phyloP scores from a whole-genome alignment of 2,797 vertebrate species.

The Balearica regulorum region DNA sequence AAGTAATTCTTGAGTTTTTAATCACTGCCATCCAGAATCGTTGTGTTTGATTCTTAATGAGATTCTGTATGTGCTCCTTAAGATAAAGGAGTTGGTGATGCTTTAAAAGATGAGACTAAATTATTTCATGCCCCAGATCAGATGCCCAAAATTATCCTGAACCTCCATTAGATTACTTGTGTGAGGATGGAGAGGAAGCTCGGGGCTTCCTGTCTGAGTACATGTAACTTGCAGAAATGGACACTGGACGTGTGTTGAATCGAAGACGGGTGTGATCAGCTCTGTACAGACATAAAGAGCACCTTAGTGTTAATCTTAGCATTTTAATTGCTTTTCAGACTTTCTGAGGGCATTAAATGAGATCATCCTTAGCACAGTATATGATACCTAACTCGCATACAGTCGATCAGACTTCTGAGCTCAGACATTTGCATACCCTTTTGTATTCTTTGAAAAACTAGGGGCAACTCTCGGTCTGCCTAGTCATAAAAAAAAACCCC shows the following conservation, averaged over 20 bases:
- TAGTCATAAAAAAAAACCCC: background rate
- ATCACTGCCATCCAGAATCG: background rate
- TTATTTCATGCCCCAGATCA: background rate
- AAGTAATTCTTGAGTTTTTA: background rate
- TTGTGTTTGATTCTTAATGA: background rate
- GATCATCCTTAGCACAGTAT: background rate
- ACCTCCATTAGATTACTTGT: background rate
- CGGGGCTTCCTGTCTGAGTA: background rate
- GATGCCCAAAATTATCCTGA: background rate
- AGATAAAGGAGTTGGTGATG: background rate
- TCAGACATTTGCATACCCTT: fast-evolving
- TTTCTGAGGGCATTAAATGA: background rate
- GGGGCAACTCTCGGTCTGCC: background rate
- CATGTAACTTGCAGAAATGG: background rate
- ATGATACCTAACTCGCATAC: background rate
- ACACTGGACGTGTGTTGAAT: fast-evolving
- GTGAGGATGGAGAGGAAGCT: background rate
- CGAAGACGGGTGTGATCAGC: background rate
- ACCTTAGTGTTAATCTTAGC: background rate
- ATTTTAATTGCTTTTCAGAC: background rate
- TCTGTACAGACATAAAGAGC: background rate
- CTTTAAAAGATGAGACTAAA: background rate
- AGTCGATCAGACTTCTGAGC: background rate
- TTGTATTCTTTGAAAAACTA: background rate
- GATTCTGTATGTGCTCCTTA: background rate